Conservation (phyloP, 2,888 invertebrate genomes). For the Ellobium chinense region DNA sequence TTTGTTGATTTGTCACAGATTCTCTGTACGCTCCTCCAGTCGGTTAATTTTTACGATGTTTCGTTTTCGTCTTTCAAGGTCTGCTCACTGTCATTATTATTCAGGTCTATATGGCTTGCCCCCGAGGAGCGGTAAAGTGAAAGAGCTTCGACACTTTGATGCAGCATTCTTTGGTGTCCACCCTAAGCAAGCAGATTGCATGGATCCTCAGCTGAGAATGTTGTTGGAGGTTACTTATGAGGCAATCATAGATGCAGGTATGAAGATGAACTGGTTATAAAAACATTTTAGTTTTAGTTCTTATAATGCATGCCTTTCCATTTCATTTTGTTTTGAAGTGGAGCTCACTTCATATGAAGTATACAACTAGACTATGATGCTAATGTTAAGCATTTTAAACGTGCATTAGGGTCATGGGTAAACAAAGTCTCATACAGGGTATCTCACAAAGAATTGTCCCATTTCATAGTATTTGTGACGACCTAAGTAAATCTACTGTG, state of each 20-base stretch:
- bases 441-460: no score
- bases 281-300: not conserved
- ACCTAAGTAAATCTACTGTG: no score
- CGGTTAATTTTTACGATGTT: not conserved
- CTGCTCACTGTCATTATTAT: not conserved
- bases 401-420: no score
- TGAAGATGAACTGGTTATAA: not conserved
- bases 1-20: no score
- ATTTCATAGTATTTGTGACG: no score
- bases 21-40: not conserved
- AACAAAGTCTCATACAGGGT: no score
- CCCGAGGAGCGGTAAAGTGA: constrained; percentile 80
- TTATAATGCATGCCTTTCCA: not conserved
- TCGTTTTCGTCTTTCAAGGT: no score
- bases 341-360: not conserved
- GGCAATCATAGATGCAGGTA: constrained; percentile 78
- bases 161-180: constrained; percentile 73
- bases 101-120: constrained; percentile 80
- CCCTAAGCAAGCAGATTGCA: constrained; percentile 76
- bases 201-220: constrained; percentile 84
- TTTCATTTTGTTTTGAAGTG: not conserved
- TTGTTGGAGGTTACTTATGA: constrained; percentile 84
- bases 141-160: constrained; percentile 78
- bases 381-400: no score
- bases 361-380: no score